Evolutionary conservation across 64 coral and sea anemone genomes (phyloP).

Genomic region (Trachythela sp.): DNA sequence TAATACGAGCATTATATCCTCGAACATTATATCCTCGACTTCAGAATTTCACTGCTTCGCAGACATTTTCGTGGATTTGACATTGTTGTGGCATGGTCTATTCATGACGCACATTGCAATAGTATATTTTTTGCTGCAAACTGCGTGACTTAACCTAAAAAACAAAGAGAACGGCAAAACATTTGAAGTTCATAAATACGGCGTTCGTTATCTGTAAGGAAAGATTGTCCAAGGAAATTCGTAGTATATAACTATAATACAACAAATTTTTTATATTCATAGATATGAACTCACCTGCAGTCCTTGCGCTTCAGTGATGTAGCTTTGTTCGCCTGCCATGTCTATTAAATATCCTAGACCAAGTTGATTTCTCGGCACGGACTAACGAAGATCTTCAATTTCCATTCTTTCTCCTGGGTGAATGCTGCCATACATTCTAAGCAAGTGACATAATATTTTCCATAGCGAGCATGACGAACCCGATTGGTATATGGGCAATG

Average conservation of each 20-base stretch:
- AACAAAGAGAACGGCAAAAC: too few relatives aligned
- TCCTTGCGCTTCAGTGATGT: neutral
- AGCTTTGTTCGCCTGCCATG: neutral
- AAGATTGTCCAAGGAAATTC: too few relatives aligned
- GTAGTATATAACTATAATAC: too few relatives aligned
- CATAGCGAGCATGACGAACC: neutral
- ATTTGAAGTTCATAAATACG: too few relatives aligned
- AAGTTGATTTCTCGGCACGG: neutral
- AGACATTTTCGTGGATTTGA: neutral
- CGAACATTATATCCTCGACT: neutral
- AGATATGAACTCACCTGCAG: neutral
- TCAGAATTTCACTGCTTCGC: neutral
- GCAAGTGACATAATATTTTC: neutral
- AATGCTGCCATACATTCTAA: neutral
- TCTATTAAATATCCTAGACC: neutral
- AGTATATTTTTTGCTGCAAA: neutral
- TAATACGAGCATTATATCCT: neutral
- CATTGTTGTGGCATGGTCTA: neutral
- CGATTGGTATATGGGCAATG: neutral
- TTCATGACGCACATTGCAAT: neutral
- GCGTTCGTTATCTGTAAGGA: too few relatives aligned
- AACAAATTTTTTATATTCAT: too few relatives aligned
- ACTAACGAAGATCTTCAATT: neutral
- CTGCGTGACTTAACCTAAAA: neutral
- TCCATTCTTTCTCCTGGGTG: neutral